Percentiles rank a stretch among this genome's conserved stretches.
Conservation (phyloP, 2,888 invertebrate genomes). For the Rugalucina vietnamica region DNA sequence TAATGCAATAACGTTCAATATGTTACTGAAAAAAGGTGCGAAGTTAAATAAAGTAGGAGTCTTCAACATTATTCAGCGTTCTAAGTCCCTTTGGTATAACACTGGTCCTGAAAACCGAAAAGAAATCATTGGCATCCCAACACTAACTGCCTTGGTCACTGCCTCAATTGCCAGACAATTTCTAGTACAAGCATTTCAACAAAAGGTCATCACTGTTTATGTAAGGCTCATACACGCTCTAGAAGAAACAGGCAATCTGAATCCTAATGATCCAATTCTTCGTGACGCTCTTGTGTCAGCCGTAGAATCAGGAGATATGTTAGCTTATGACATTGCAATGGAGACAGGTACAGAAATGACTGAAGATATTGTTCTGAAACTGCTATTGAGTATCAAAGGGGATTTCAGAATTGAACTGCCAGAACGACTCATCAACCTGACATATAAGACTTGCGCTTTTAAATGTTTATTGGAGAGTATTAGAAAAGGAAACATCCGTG, state of each 20-base stretch:
- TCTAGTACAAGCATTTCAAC: background rate
- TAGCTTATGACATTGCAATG: background rate
- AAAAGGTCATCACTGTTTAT: background rate
- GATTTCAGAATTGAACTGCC: background rate
- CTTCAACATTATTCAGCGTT: background rate
- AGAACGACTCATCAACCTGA: background rate
- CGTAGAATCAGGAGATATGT: background rate
- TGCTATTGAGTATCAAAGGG: background rate
- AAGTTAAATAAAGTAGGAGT: background rate
- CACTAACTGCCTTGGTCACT: background rate
- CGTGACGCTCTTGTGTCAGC: background rate
- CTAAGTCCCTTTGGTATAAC: background rate
- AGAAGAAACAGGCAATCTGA: background rate
- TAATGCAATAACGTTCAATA: slow-evolving; percentile 6
- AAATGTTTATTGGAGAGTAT: background rate
- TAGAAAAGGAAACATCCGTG: background rate
- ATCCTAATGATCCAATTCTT: background rate
- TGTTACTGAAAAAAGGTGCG: slow-evolving; percentile 3
- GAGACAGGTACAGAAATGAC: background rate
- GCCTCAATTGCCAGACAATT: background rate
- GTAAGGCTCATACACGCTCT: background rate
- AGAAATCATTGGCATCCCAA: background rate
- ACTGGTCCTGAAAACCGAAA: background rate
- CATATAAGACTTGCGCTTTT: background rate
- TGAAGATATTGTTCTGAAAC: background rate